phyloP scores from a whole-genome alignment of 2,888 invertebrate species.

The Cephus pygmeus region DNA sequence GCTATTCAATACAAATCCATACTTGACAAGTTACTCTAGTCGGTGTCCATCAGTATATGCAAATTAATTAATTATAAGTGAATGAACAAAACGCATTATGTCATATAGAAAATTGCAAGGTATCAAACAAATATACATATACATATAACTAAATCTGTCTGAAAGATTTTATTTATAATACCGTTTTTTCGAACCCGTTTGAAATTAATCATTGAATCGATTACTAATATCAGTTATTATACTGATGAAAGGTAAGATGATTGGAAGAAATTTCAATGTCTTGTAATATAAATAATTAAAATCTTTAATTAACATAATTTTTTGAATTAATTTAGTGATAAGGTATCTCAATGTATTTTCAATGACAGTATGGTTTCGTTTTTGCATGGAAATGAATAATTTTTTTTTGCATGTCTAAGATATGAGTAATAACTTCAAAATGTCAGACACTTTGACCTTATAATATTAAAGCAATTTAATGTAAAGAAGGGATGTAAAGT shows the following conservation, averaged over 20 bases:
- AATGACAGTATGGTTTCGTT: not conserved
- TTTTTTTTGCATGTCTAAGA: not conserved
- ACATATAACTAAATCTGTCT: slow-evolving; percentile 8
- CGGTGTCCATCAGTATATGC: slow-evolving; percentile 26
- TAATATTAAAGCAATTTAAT: not conserved
- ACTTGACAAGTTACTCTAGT: slow-evolving; percentile 33
- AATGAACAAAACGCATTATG: not conserved
- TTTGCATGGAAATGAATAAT: not conserved
- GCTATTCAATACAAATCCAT: slow-evolving; percentile 15
- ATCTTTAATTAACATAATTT: not conserved
- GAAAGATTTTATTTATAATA: not conserved
- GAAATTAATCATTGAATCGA: not conserved
- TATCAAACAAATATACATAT: slow-evolving; percentile 9
- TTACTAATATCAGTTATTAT: too few relatives aligned
- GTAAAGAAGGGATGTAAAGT: not conserved
- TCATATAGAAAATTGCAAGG: slow-evolving; percentile 7
- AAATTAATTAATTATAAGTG: not conserved
- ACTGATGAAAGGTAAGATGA: not conserved
- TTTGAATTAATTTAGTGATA: too few relatives aligned
- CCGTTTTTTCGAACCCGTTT: not conserved
- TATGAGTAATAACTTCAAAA: not conserved
- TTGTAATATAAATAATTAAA: not conserved
- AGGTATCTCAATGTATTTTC: not conserved
- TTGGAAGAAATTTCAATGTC: not conserved
- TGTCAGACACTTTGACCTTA: not conserved